These are phyloP conservation scores for Sitta carolinensis DNA, from an alignment of 2,797 vertebrate genomes.

Conservation along the genomic window DNA sequence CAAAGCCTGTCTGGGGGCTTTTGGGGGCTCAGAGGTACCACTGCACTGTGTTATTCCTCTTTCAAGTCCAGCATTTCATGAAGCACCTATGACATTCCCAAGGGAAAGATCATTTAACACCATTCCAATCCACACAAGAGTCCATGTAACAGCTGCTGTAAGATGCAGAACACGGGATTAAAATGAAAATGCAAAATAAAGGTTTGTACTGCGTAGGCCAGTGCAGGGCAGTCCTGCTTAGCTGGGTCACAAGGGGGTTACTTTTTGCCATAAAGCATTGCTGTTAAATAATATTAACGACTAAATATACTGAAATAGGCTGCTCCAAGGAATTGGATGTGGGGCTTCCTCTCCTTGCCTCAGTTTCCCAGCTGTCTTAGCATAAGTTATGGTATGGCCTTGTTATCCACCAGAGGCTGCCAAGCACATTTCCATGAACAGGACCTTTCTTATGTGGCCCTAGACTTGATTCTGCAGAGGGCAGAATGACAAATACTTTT, in stretches of 20 bases:
- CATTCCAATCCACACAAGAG: not conserved
- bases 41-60: not conserved
- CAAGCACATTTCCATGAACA: not conserved
- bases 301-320: not conserved
- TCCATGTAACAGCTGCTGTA: not conserved
- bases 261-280: not conserved
- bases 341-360: not conserved
- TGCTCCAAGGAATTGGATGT: not conserved
- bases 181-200: not conserved
- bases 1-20: not conserved
- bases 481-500: not conserved
- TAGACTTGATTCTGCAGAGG: not conserved
- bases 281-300: not conserved
- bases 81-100: not conserved
- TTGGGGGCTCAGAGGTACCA: not conserved
- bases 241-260: not conserved
- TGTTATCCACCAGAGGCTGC: not conserved
- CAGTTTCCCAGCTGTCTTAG: not conserved
- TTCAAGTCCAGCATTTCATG: not conserved
- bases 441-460: not conserved
- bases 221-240: not conserved
- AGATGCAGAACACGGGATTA: not conserved
- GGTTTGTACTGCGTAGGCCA: not conserved
- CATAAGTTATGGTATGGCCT: not conserved
- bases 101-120: not conserved